Evolutionary conservation across 2,888 invertebrate genomes (phyloP).

Genomic region (Ectemnius continuus): DNA sequence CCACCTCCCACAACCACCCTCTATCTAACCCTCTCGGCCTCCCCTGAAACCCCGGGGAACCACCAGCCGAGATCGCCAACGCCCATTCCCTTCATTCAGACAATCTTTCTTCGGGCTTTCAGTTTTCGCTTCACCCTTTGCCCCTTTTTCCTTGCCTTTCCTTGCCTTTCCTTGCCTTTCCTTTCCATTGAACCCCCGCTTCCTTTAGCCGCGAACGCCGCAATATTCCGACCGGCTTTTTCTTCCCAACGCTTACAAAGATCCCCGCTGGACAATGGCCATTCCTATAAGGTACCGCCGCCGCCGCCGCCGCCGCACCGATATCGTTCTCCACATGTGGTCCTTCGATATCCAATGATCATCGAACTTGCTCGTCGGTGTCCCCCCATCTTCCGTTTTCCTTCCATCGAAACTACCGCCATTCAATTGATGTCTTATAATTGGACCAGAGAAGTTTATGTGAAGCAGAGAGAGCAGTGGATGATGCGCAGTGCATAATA

Average conservation of each 20-base stretch:
- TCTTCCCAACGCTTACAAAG: background rate
- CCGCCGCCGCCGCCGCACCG: no score
- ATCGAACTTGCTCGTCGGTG: no score
- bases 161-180: conserved; percentile 1
- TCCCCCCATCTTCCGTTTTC: no score
- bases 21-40: conserved; percentile 24
- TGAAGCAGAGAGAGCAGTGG: no score
- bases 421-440: no score
- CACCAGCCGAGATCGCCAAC: background rate
- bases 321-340: no score
- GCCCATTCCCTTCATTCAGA: background rate
- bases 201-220: background rate
- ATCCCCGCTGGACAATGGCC: conserved; percentile 3
- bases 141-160: conserved; percentile 1
- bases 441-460: no score
- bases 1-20: conserved; percentile 36
- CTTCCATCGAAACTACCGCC: no score
- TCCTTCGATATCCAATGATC: no score
- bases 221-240: background rate
- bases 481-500: no score
- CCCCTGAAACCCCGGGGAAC: conserved; percentile 9
- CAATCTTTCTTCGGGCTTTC: conserved; percentile 2
- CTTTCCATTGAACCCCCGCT: background rate
- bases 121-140: background rate
- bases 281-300: no score